Percentiles rank a stretch among this genome's conserved stretches.
Evolutionary conservation across 2,888 invertebrate species (phyloP).

Genomic region (Meiosimyza decipiens): DNA sequence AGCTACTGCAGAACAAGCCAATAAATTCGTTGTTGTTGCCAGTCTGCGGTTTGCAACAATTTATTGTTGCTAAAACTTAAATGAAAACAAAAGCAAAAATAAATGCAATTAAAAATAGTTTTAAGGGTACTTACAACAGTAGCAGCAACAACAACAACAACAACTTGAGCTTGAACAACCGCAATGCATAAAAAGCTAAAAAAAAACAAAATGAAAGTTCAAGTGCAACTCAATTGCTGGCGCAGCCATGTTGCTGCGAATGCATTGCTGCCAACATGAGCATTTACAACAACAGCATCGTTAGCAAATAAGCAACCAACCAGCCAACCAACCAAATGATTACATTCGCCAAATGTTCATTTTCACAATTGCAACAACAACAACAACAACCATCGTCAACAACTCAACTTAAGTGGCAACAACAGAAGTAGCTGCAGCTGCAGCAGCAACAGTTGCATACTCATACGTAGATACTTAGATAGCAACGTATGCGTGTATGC

Average conservation of each 20-base stretch:
- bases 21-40: slow-evolving; percentile 1
- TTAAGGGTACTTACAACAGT: slow-evolving; percentile 45
- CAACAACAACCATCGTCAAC: slow-evolving; percentile 31
- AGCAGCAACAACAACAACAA: slow-evolving; percentile 22
- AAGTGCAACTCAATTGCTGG: slow-evolving; percentile 48
- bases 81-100: slow-evolving; percentile 23
- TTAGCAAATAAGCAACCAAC: slow-evolving; percentile 3
- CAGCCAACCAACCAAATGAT: slow-evolving; percentile 33
- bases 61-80: neutral
- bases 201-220: slow-evolving; percentile 49
- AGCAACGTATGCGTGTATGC: neutral
- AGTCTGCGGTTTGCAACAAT: slow-evolving; percentile 31
- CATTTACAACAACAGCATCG: slow-evolving; percentile 18
- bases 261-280: slow-evolving; percentile 17
- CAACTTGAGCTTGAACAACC: neutral
- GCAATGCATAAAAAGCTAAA: slow-evolving; percentile 18
- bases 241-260: slow-evolving; percentile 51
- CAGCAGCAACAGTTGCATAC: slow-evolving; percentile 12
- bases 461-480: slow-evolving; percentile 5
- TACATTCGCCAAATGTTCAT: slow-evolving; percentile 29
- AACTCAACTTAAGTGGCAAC: slow-evolving; percentile 42
- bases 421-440: slow-evolving; percentile 46
- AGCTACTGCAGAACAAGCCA: neutral
- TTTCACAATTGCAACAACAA: slow-evolving; percentile 39
- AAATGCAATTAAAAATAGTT: slow-evolving; percentile 64